Evolutionary conservation across 1,140 invertebrate genomes (phyloP), one percentile per base, ranked within the genome.

Genomic region (Magallana angulata): DNA sequence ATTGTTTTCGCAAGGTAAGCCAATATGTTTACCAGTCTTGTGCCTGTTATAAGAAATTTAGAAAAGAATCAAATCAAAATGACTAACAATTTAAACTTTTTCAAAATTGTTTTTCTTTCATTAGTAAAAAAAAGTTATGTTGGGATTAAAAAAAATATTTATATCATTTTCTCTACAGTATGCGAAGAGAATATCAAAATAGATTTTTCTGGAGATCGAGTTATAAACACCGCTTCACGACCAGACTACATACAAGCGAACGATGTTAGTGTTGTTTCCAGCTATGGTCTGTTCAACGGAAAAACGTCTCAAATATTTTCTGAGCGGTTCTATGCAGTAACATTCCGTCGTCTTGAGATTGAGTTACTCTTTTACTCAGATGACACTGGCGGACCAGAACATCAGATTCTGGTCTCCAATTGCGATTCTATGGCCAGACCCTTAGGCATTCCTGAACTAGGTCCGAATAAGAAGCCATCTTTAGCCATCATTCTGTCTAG

Each of bases 261-360:
- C 2, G 68, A 76, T 30, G 68, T 76, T 11, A 8, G 11, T 76
- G 36, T 76, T 9, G 36, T 76, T 76, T 24, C 68, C 7, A 76
- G 30, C 24, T 76, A 76, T 76, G 68, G 68, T 36, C 68, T 30
- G 9, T 76, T 76, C 24, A 76, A 76, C 24, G 68, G 68, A 36
- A 8, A 30, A 11, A 36, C 68, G 14, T 76, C 68, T 4, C 68
- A 76, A 12, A 76, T 76, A 4, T 76, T 76, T 24, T 76, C 68
- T 76, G 68, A 76, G 24, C 30, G 68, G 8, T 76, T 30, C 36
- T 76, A 30, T 30, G 68, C 68, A 8, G 68, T 76, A 12, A 76
- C 68, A 8, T 76, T 76, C 9, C 68, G 68, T 18, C 68, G 68
- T 36, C 24, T 76, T 24, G 9, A 14, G 18, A 76, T 76, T 76